Base-by-base conservation (phyloP, 1,140 invertebrate genomes). In the Sycophila sp. region DNA sequence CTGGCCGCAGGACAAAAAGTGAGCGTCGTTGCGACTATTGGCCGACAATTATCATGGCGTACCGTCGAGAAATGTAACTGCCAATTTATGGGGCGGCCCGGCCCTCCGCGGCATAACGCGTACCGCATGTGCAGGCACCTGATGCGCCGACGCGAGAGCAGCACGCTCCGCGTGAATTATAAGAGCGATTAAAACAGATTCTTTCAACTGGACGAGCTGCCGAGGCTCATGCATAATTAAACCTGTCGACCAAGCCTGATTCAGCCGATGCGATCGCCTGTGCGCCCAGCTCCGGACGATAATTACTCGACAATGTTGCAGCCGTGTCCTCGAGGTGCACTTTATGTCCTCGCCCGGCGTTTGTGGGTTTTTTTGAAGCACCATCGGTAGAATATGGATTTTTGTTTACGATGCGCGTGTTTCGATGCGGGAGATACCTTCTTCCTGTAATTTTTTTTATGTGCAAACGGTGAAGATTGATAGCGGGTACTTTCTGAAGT, bases 131-230 rank as follows among this genome's bases (percentile, higher is more conserved):
- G 51, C 58, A 63, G 3, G 22, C 49, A 63, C 68, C 68, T 70
- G 49, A 70, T 28, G 47, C n/a, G 15, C 22, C 2, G 19, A 7
- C 19, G 24, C 2, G 6, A 10, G 49, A 40, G 11, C 1, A 3
- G n/a, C 2, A 38, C n/a, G n/a, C n/a, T n/a, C n/a, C n/a, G 17
- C 11, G 26, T 62, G 34, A 69, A 15, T 70, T 70, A 63, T 19
- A 60, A 60, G 17, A 17, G 24, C 49, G 36, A 70, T 70, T 70
- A 70, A 70, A 70, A 70, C 63, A 63, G 0, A 63, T 70, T 63
- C 38, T 28, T 53, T 68, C 53, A 58, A 58, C n/a, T 24, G 0
- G 2, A 4, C 55, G 28, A 10, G 17, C 15, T 17, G 8, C n/a
- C 24, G 28, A 4, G 4, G 3, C n/a, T 28, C 30, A 24, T 58